Evolutionary conservation across 2,797 vertebrate species (phyloP), one percentile per base, ranked within the genome.

Genomic region (Alosa sapidissima): DNA sequence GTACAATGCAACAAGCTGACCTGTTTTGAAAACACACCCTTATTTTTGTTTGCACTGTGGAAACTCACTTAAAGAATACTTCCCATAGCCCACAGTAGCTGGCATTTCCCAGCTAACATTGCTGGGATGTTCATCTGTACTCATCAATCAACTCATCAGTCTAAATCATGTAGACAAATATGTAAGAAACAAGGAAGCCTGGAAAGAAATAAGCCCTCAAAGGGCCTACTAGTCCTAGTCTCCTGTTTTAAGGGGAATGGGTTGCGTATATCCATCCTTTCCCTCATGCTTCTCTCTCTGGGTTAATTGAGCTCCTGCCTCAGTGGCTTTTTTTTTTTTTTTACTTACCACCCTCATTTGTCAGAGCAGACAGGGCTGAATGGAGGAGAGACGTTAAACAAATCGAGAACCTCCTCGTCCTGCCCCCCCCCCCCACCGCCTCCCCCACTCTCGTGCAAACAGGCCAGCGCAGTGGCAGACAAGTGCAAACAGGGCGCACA

Each of bases 291-390:
- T 51, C 0, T 81, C 0, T 81, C 84, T 81, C 91, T 91, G 89
- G 93, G 90, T 94, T 94, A 91, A 94, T 94, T 93, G 92, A 94
- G 91, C 92, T 89, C 92, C 91, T 92, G 91, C 87, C 91, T 93
- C 92, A 87, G 36, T 78, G 72, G n/a, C n/a, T n/a, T n/a, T n/a
- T n/a, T 78, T 41, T 68, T 55, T 55, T 55, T 62, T 11, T n/a
- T 7, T 81, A 86, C 95, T 94, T 94, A 95, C 94, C 93, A 92
- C 92, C 92, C 93, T 90, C 93, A 92, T 94, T 95, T 95, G 94
- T 96, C 94, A 94, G 93, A 92, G 92, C 91, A 91, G 86, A 84
- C 87, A 88, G 91, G 89, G 87, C 88, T 95, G 94, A 95, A 95
- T 95, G 91, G 93, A 91, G 91, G 91, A 89, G 90, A 93, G 93